Evolutionary conservation across 2,113 vertebrate species (phyloP).

Genomic region (Mus spicilegus): DNA sequence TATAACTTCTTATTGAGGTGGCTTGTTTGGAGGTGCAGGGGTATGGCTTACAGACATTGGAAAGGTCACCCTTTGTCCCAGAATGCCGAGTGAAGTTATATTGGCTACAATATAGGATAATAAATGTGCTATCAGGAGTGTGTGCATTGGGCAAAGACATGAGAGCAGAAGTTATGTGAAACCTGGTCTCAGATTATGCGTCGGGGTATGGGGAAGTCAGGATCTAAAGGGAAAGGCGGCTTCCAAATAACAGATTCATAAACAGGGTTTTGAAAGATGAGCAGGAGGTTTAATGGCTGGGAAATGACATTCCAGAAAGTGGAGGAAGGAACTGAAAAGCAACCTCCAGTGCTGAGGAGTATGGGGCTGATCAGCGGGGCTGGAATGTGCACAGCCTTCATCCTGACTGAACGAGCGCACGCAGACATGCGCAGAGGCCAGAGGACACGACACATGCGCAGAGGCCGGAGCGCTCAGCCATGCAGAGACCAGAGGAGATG

Average conservation of each 20-base stretch:
- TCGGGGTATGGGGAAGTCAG: neutral
- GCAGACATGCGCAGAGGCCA: conserved; percentile 32
- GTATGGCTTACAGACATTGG: conserved; percentile 8
- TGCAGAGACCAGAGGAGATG: too few species aligned
- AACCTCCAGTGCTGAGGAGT: neutral
- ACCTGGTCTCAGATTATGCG: neutral
- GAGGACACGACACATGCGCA: conserved; percentile 38
- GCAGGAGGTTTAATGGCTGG: neutral
- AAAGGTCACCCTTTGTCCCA: neutral
- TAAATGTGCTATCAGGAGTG: neutral
- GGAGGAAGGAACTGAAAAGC: neutral
- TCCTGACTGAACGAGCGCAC: neutral
- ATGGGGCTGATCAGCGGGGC: neutral
- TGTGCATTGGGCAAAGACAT: neutral
- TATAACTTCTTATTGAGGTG: neutral
- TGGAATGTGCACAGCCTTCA: conserved; percentile 44
- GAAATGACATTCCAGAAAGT: neutral
- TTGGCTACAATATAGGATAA: neutral
- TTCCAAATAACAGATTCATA: conserved; percentile 21
- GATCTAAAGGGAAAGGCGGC: neutral
- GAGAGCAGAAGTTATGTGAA: neutral
- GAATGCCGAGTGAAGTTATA: neutral
- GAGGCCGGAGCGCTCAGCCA: neutral
- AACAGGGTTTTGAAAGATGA: conserved; percentile 5
- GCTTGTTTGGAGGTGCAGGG: neutral